Conservation (phyloP, 2,797 vertebrate genomes). For the Crocidura indochinensis region DNA sequence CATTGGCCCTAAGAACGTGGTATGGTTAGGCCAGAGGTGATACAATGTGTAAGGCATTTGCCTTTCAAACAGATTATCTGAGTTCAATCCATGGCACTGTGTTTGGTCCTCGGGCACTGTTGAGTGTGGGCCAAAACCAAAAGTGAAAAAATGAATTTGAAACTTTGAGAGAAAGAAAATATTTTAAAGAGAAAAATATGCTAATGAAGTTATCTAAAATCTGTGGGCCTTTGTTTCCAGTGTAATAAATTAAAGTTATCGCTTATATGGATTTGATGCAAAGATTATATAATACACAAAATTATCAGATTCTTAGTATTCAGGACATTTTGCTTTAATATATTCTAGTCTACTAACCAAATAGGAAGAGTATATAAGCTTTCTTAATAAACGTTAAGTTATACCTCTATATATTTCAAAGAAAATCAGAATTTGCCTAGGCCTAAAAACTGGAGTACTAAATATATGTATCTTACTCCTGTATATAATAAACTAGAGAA, state of each 20-base stretch:
- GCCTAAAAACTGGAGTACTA: background rate
- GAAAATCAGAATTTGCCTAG: background rate
- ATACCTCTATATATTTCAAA: background rate
- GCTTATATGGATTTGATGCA: background rate
- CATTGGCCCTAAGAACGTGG: background rate
- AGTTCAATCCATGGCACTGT: too few species aligned
- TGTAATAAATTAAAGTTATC: background rate
- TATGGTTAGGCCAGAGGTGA: too few species aligned
- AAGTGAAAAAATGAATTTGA: too few species aligned
- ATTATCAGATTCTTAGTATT: background rate
- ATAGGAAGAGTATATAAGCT: background rate
- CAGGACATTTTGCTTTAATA: slow-evolving; percentile 11
- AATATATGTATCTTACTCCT: background rate
- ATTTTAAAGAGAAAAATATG: too few species aligned
- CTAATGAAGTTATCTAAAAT: background rate
- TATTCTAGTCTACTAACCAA: background rate
- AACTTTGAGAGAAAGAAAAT: too few species aligned
- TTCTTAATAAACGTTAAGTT: background rate
- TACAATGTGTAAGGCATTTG: too few species aligned
- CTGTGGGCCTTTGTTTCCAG: background rate
- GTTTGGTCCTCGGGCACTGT: too few species aligned
- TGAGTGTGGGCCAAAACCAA: too few species aligned
- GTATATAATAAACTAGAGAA: background rate
- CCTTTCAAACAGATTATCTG: too few species aligned
- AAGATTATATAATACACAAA: background rate